Evolutionary conservation across 2,888 invertebrate species (phyloP).

Genomic region (Iselma pallidipennis): DNA sequence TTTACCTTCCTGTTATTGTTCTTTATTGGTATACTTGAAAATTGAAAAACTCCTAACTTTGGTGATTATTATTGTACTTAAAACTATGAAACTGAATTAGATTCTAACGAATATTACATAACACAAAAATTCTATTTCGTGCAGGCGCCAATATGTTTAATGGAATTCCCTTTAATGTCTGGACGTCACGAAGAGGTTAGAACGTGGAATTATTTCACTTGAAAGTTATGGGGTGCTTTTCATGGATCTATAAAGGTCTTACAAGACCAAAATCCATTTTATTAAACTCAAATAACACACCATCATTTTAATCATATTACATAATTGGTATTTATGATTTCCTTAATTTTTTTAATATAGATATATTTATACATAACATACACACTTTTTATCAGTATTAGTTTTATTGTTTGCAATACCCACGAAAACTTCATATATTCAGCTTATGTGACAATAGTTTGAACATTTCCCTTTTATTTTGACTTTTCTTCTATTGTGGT

Average conservation of each 20-base stretch:
- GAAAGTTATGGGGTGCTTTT: neutral
- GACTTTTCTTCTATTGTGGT: neutral
- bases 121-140: conserved; percentile 19
- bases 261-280: conserved; percentile 8
- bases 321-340: neutral
- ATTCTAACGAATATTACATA: conserved; percentile 23
- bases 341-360: neutral
- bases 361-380: too few species aligned
- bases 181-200: conserved; percentile 18
- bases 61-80: conserved; percentile 9
- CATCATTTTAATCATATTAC: neutral
- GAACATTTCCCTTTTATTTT: neutral
- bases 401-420: too few species aligned
- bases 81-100: conserved; percentile 8
- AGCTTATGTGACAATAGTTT: neutral
- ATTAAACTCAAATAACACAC: conserved; percentile 8
- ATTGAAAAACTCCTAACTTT: conserved; percentile 10
- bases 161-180: conserved; percentile 23
- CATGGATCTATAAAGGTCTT: neutral
- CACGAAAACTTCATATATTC: too few species aligned
- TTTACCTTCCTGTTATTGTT: conserved; percentile 5
- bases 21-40: neutral
- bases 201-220: conserved; percentile 19
- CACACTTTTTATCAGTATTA: too few species aligned
- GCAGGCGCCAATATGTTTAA: conserved; percentile 20